Percentiles rank a stretch among this genome's conserved stretches.
Conservation (phyloP, 2,113 vertebrate species). For the human (Homo sapiens) region GRCh38 chr16:25759001-25759500, state of each 20-base stretch:
- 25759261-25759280: neutral
- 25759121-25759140: neutral
- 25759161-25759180: neutral
- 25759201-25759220: neutral
- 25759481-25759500: neutral
- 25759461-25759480: neutral
- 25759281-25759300: neutral
- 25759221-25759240: neutral
- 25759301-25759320: neutral
- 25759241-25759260: neutral
- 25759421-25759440: neutral
- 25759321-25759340: neutral
- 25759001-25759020: neutral
- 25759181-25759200: neutral
- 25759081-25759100: neutral
- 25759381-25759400: neutral
- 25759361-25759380: neutral
- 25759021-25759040: neutral
- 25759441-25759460: neutral
- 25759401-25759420: rapidly evolving
- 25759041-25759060: neutral
- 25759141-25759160: neutral
- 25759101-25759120: neutral
- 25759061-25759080: neutral
- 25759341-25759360: neutral